Evolutionary conservation across 1,140 invertebrate species (phyloP).

Genomic region (Octopus bimaculoides): DNA sequence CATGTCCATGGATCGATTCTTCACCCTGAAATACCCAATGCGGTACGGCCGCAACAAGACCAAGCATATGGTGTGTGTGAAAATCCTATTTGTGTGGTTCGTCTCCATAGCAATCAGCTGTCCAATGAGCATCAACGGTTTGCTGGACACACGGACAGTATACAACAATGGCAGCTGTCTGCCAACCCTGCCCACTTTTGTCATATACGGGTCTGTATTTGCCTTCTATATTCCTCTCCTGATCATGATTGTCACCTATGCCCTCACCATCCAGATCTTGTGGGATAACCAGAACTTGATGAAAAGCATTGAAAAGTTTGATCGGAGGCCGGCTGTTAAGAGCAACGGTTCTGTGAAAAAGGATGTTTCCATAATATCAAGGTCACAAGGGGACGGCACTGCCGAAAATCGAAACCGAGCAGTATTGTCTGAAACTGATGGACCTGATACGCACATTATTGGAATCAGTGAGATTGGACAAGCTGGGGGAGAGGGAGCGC

Average conservation of each 20-base stretch:
- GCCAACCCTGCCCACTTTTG: constrained; percentile 64
- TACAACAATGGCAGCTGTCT: constrained; percentile 67
- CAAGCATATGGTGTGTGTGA: constrained; percentile 76
- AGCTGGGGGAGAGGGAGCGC: neutral
- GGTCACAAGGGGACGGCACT: neutral
- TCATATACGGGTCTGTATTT: constrained; percentile 86
- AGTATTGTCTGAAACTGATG: neutral
- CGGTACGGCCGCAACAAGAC: constrained; percentile 85
- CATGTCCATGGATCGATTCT: constrained; percentile 80
- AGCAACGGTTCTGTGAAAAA: neutral
- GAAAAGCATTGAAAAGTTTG: neutral
- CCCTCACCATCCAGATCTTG: constrained; percentile 74
- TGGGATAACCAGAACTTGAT: constrained; percentile 42
- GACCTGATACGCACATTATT: neutral
- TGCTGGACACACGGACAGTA: constrained; percentile 60
- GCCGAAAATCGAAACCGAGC: neutral
- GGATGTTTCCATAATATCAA: neutral
- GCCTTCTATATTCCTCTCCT: constrained; percentile 94
- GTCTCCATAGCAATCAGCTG: constrained; percentile 84
- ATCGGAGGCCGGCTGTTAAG: neutral
- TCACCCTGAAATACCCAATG: constrained; percentile 55
- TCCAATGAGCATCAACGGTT: constrained; percentile 81
- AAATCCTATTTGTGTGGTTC: constrained; percentile 88
- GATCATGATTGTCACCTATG: constrained; percentile 92
- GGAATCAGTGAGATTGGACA: constrained; percentile 4